phyloP scores from a whole-genome alignment of 2,113 vertebrate genomes.

The Chascanopsetta lugubris region DNA sequence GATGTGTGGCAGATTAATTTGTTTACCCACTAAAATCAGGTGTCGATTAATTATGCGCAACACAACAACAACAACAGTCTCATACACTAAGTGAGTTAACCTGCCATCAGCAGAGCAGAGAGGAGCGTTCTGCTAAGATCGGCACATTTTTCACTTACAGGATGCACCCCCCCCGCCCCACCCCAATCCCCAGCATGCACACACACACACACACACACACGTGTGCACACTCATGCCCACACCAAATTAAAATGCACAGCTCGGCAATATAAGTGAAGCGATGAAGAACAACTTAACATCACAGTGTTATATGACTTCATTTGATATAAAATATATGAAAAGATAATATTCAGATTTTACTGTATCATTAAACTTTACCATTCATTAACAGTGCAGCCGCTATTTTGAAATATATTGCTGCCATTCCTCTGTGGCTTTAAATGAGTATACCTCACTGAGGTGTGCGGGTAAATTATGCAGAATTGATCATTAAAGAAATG shows the following conservation, averaged over 20 bases:
- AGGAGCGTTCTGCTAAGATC: constrained; percentile 50
- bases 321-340: neutral
- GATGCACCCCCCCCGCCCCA: neutral
- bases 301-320: no score
- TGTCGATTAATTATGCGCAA: constrained; percentile 36
- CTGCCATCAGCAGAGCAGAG: constrained; percentile 35
- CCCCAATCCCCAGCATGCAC: constrained; percentile 12
- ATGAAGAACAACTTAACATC: constrained; percentile 1
- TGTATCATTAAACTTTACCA: neutral
- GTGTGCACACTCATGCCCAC: constrained; percentile 15
- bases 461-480: constrained; percentile 3
- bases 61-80: constrained; percentile 21
- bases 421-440: constrained; percentile 6
- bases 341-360: neutral
- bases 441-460: constrained; percentile 1
- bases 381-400: neutral
- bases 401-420: constrained; percentile 10
- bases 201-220: constrained; percentile 26
- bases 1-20: constrained; percentile 2
- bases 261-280: constrained; percentile 21
- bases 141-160: constrained; percentile 63
- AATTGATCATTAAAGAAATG: constrained; percentile 16
- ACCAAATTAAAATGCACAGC: constrained; percentile 15
- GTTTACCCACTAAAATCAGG: constrained; percentile 26
- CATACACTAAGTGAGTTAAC: constrained; percentile 38